Evolutionary conservation across 2,113 vertebrate species (phyloP).

Genomic region (Atherinomorus stipes): DNA sequence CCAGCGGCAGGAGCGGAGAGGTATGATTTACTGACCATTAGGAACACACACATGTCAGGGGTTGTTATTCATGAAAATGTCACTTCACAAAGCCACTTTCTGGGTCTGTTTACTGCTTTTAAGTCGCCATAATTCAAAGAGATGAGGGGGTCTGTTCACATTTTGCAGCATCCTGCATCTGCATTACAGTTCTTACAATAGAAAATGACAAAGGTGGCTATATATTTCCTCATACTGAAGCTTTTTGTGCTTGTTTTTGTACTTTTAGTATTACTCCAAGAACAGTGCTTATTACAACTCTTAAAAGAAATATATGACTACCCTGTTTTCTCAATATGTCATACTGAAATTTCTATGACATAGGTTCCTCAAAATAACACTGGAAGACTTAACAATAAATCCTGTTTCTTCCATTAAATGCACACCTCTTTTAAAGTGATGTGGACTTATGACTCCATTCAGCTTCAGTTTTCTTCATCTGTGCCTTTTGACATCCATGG

Average conservation of each 20-base stretch:
- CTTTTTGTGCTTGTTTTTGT: conserved; percentile 3
- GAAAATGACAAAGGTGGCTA: conserved; percentile 21
- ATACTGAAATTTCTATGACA: too few relatives aligned
- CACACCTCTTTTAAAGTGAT: too few relatives aligned
- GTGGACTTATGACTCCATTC: too few relatives aligned
- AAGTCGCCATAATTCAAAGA: conserved; percentile 70
- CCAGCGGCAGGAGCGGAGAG: conserved; percentile 41
- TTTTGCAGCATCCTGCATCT: conserved; percentile 41
- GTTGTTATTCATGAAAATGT: conserved; percentile 61
- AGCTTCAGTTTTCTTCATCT: too few relatives aligned
- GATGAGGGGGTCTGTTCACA: conserved; percentile 53
- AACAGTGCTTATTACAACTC: too few relatives aligned
- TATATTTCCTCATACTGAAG: conserved; percentile 15
- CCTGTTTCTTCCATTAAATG: too few relatives aligned
- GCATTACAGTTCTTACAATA: conserved; percentile 55
- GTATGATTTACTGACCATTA: conserved; percentile 63
- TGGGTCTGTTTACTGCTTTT: conserved; percentile 62
- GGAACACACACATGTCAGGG: conserved; percentile 54
- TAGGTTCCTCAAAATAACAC: too few relatives aligned
- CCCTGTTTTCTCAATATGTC: too few relatives aligned
- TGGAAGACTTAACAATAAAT: too few relatives aligned
- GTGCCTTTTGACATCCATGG: too few relatives aligned
- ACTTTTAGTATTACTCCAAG: too few relatives aligned
- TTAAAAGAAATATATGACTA: too few relatives aligned
- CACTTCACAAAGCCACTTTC: conserved; percentile 46